phyloP scores from a whole-genome alignment of 2,888 invertebrate species.

The Clusia tigrina region DNA sequence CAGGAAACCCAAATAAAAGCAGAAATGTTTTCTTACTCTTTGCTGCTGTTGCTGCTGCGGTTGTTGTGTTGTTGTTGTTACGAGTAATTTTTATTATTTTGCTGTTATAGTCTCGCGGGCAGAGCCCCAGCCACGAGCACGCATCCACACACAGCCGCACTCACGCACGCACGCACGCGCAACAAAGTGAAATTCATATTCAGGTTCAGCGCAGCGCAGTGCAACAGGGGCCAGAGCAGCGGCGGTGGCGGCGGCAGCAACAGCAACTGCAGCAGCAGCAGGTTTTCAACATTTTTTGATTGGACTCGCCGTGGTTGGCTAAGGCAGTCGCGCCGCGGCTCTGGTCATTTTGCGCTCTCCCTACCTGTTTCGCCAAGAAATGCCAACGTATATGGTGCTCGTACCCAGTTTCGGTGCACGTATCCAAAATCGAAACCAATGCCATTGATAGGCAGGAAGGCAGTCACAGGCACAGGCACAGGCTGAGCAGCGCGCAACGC shows the following conservation, averaged over 20 bases:
- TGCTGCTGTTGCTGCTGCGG: neutral
- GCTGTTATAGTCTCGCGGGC: neutral
- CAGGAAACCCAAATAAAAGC: slow-evolving; percentile 1
- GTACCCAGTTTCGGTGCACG: neutral
- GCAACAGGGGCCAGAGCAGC: neutral
- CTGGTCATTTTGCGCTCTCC: slow-evolving; percentile 29
- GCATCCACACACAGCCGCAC: too few species aligned
- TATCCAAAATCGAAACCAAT: slow-evolving; percentile 16
- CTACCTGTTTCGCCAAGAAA: slow-evolving; percentile 30
- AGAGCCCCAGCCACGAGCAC: neutral
- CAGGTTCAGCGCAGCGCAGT: slow-evolving; percentile 23
- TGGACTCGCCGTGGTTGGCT: slow-evolving; percentile 39
- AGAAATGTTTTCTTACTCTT: neutral
- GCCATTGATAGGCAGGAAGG: neutral
- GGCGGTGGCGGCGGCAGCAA: neutral
- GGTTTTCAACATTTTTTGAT: slow-evolving; percentile 19
- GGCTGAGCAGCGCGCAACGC: neutral
- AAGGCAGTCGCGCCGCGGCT: slow-evolving; percentile 35
- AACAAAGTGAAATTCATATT: slow-evolving; percentile 28
- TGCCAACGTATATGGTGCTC: neutral
- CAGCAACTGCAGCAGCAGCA: slow-evolving; percentile 12
- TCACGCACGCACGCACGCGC: neutral
- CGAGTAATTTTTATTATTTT: slow-evolving; percentile 3
- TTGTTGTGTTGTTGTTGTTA: neutral
- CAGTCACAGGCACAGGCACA: too few species aligned